A percentile compares a stretch with the other conserved stretches of the same genome.
These are phyloP conservation scores for Microcebus griseorufus DNA, from an alignment of 2,113 vertebrate genomes.

Conservation along the genomic window DNA sequence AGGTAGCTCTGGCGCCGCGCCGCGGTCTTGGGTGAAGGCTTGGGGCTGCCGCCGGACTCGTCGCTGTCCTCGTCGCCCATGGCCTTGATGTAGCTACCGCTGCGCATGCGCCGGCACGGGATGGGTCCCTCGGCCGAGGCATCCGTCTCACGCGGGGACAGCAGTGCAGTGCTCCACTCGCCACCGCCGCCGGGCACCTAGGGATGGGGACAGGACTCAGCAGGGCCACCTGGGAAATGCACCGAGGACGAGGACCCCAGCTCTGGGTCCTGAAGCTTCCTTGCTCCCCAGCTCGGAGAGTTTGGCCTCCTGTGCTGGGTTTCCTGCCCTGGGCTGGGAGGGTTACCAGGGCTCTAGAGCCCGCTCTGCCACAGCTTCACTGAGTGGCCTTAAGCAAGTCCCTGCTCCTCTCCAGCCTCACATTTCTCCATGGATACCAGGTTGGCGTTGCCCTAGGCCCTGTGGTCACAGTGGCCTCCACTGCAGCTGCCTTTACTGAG, in stretches of 20 bases:
- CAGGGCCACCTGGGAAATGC: neutral
- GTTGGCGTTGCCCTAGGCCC: neutral
- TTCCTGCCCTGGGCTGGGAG: neutral
- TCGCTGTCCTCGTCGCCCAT: slow-evolving; percentile 99
- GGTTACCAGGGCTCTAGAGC: neutral
- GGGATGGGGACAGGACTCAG: slow-evolving; percentile 47
- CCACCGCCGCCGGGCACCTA: slow-evolving; percentile 90
- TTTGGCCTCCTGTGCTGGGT: neutral
- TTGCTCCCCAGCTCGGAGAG: neutral
- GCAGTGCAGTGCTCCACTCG: slow-evolving; percentile 94
- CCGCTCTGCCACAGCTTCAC: neutral
- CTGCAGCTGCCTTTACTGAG: neutral
- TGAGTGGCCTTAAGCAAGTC: neutral
- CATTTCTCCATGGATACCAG: neutral
- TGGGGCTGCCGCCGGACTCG: slow-evolving; percentile 96
- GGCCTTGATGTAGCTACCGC: slow-evolving; percentile 99
- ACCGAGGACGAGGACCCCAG: neutral
- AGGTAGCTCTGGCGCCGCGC: slow-evolving; percentile 99
- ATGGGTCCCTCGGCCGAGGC: slow-evolving; percentile 87
- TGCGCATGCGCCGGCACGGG: slow-evolving; percentile 98
- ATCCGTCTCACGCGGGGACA: slow-evolving; percentile 89
- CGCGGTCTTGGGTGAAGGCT: slow-evolving; percentile 96
- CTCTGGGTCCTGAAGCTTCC: neutral
- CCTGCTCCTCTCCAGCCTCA: neutral
- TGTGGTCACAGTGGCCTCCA: neutral